Conservation (phyloP, 2,797 vertebrate genomes). For the Sus cebifrons region DNA sequence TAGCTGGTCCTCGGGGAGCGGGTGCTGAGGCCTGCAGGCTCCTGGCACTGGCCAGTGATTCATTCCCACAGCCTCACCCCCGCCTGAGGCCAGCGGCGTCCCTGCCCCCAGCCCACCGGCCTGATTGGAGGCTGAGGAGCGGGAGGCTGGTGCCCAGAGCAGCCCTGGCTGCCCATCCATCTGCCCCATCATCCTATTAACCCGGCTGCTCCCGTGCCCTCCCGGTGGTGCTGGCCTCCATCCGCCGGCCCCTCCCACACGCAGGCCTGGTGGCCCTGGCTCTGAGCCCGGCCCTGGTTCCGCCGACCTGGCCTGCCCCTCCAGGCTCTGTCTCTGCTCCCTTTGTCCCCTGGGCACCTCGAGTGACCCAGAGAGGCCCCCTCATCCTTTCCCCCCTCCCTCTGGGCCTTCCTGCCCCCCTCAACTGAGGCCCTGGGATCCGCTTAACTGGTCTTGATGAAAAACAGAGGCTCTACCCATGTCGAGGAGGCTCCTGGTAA, state of each 20-base stretch:
- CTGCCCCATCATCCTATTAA: slow-evolving; percentile 43
- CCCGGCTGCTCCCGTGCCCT: not conserved
- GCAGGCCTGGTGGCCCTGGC: accelerated
- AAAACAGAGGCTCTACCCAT: not conserved
- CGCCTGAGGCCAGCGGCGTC: slow-evolving; percentile 75
- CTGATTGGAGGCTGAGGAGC: not conserved
- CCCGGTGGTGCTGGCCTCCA: accelerated
- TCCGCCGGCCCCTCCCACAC: not conserved
- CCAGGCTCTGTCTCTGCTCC: not conserved
- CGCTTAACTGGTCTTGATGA: slow-evolving; percentile 21
- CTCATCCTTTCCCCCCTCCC: not conserved
- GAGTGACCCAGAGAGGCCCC: not conserved
- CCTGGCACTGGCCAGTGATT: slow-evolving; percentile 87
- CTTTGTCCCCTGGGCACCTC: not conserved
- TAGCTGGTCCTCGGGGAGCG: slow-evolving; percentile 87
- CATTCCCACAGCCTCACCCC: slow-evolving; percentile 85
- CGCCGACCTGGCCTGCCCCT: not conserved
- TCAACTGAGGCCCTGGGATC: not conserved
- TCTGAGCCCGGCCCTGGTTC: not conserved
- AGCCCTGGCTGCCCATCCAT: not conserved
- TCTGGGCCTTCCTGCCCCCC: not conserved
- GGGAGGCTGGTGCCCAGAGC: slow-evolving; percentile 15
- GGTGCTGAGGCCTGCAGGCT: slow-evolving; percentile 86
- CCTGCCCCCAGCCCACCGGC: slow-evolving; percentile 41
- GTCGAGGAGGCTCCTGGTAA: not conserved